Evolutionary conservation across 2,797 vertebrate species (phyloP).

Genomic region (Gobionotothen gibberifrons): DNA sequence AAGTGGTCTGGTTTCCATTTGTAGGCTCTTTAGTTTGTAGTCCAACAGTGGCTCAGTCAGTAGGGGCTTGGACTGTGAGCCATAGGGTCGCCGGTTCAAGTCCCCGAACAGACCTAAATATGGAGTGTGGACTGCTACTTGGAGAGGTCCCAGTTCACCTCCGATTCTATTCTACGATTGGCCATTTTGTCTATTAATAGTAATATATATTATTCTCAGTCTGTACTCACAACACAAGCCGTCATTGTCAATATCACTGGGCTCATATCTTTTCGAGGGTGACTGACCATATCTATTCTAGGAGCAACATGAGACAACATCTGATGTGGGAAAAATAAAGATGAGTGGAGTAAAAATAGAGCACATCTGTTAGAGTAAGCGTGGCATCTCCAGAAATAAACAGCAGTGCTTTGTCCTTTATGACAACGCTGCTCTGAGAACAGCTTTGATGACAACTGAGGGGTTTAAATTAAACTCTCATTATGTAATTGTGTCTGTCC

Average conservation of each 20-base stretch:
- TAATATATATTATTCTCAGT: not conserved
- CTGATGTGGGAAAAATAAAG: slow-evolving; percentile 2
- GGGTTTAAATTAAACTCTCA: not conserved
- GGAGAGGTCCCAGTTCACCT: too few species aligned
- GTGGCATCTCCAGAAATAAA: slow-evolving; percentile 22
- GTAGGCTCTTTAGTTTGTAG: too few species aligned
- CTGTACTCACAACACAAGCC: not conserved
- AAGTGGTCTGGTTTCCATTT: too few species aligned
- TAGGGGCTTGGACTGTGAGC: too few species aligned
- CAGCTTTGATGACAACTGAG: not conserved
- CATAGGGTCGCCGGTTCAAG: too few species aligned
- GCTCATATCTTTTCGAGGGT: slow-evolving; percentile 2
- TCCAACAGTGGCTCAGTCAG: too few species aligned
- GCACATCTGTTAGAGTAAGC: not conserved
- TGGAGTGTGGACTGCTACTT: too few species aligned
- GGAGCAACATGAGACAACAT: slow-evolving; percentile 28
- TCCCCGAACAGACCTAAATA: too few species aligned
- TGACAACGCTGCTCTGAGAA: not conserved
- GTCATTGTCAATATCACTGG: slow-evolving; percentile 3
- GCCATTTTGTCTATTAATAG: not conserved
- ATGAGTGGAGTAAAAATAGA: slow-evolving; percentile 42
- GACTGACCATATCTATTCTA: slow-evolving; percentile 40
- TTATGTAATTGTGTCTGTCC: not conserved
- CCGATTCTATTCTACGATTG: too few species aligned
- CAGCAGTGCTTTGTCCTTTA: slow-evolving; percentile 8